These are phyloP conservation scores for Hydrochoerus hydrochaeris DNA, from an alignment of 2,113 vertebrate genomes.

Conservation along the genomic window DNA sequence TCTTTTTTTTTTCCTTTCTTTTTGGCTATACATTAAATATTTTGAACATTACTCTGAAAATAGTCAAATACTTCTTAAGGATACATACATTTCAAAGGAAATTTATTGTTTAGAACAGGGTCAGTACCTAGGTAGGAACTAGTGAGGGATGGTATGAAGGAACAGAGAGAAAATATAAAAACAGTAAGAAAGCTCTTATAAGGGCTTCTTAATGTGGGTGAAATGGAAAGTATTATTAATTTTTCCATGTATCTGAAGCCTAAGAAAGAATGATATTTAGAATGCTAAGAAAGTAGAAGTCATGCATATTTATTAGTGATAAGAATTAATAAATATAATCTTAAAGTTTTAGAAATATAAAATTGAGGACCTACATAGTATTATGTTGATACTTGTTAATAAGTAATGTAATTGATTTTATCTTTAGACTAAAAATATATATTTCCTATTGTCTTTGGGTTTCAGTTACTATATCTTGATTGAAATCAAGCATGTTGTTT, in stretches of 20 bases:
- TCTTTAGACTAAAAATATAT: not conserved
- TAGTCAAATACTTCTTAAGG: not conserved
- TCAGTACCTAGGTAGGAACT: not conserved
- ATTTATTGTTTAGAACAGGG: not conserved
- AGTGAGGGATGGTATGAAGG: not conserved
- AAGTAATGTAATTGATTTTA: not conserved
- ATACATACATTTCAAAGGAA: not conserved
- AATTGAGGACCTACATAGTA: not conserved
- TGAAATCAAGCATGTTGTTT: not conserved
- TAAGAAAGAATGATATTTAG: not conserved
- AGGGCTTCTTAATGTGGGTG: not conserved
- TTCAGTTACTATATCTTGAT: not conserved
- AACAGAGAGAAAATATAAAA: not conserved
- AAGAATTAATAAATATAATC: not conserved
- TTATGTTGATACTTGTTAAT: not conserved
- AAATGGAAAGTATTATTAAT: not conserved
- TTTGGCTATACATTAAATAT: not conserved
- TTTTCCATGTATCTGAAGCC: not conserved
- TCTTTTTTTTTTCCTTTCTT: not conserved
- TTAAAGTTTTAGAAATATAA: not conserved
- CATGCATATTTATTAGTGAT: not conserved
- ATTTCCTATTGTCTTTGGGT: not conserved
- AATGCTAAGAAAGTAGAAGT: not conserved
- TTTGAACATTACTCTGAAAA: not conserved
- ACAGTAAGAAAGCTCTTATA: not conserved